A percentile compares a stretch with the other conserved stretches of the same genome.
Evolutionary conservation across 2,113 vertebrate genomes (phyloP).

Genomic region (Ardeotis arabs): DNA sequence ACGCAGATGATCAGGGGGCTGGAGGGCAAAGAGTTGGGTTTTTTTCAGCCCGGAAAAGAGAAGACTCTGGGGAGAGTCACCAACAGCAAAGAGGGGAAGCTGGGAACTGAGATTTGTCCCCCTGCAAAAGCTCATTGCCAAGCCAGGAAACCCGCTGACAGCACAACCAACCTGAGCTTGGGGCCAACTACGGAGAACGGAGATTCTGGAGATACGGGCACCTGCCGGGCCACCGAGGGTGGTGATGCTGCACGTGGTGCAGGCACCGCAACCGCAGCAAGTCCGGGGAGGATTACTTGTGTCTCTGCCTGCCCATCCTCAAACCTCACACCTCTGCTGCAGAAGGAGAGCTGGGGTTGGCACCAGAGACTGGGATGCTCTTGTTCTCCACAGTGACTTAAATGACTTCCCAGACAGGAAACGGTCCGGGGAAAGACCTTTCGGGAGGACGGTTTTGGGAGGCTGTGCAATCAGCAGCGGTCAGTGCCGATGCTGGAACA

Average conservation of each 20-base stretch:
- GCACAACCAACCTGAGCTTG: not conserved
- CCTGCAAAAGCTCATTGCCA: not conserved
- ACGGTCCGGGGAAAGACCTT: no score
- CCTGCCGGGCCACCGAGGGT: not conserved
- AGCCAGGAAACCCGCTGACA: not conserved
- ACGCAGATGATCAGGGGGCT: no score
- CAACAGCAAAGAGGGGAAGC: not conserved
- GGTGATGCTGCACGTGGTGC: not conserved
- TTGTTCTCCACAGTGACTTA: not conserved
- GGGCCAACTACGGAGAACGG: not conserved
- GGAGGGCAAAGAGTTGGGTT: no score
- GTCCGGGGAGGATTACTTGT: not conserved
- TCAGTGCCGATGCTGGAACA: not conserved
- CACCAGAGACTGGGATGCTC: not conserved
- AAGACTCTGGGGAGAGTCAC: no score
- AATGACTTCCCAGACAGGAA: not conserved
- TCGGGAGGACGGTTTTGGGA: not conserved
- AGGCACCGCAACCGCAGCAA: not conserved
- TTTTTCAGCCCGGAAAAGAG: no score
- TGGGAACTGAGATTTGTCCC: not conserved
- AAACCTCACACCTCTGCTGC: not conserved
- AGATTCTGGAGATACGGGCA: not conserved
- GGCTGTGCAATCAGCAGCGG: not conserved
- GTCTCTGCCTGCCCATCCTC: not conserved
- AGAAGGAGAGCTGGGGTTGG: not conserved